These are phyloP conservation scores for Clanis bilineata DNA, from an alignment of 2,888 invertebrate species.

Conservation along the genomic window DNA sequence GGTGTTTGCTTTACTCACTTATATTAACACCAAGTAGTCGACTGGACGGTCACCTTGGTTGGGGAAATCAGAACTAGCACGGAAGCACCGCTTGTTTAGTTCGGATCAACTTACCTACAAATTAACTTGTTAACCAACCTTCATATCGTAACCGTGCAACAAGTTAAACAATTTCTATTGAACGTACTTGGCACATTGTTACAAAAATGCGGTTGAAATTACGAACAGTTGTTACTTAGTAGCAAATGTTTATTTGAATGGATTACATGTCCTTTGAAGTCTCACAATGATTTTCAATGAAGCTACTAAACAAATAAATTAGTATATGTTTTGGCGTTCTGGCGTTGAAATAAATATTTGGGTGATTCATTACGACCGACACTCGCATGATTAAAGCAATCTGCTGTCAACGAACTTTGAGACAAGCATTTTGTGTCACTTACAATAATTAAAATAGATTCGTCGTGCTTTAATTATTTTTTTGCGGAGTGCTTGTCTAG, in stretches of 20 bases:
- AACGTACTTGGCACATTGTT: not conserved
- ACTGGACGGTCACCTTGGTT: slow-evolving; percentile 26
- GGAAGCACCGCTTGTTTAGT: slow-evolving; percentile 19
- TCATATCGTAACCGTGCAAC: slow-evolving; percentile 10
- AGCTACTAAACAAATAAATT: not conserved
- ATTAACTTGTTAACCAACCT: slow-evolving; percentile 11
- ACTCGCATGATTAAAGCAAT: not conserved
- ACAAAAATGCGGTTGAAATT: not conserved
- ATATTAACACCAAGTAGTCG: not conserved
- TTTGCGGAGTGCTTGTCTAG: not conserved
- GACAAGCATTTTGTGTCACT: not conserved
- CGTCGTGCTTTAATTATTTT: slow-evolving; percentile 13
- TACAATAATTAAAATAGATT: not conserved
- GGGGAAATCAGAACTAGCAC: slow-evolving; percentile 27
- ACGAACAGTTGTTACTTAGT: not conserved
- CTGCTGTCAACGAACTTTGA: slow-evolving; percentile 4
- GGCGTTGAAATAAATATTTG: not conserved
- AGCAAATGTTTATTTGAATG: not conserved
- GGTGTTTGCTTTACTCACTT: not conserved
- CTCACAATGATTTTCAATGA: not conserved
- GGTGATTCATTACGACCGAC: not conserved
- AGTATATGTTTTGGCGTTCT: not conserved
- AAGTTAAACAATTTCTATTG: not conserved
- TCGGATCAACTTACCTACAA: slow-evolving; percentile 5
- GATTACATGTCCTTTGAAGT: not conserved